Evolutionary conservation across 2,797 vertebrate genomes (phyloP), one percentile per base, ranked within the genome.

Genomic region (Oryzias dopingdopingensis): DNA sequence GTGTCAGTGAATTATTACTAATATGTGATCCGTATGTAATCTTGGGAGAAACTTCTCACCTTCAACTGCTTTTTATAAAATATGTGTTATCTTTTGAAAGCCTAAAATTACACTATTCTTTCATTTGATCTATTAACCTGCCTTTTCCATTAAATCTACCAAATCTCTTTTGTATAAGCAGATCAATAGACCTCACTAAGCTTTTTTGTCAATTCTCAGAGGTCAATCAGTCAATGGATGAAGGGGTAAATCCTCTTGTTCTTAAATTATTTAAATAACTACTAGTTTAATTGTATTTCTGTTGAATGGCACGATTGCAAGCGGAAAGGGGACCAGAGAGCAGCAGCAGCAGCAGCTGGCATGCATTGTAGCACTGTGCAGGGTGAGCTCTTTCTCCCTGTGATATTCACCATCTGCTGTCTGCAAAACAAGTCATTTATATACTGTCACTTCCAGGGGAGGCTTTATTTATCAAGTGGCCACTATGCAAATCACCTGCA

Each of bases 361-460:
- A 85, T 66, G 89, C 86, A 92, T 92, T 89, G 89, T 90, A 83
- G 78, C 77, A 74, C 82, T 85, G 86, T 88, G 76, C 81, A 84
- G 80, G 80, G 72, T 66, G 91, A 91, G 83, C 85, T 83, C 52
- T 77, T 83, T 88, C 91, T 92, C 92, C 84, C 85, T 92, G 87
- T 88, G 88, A 92, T 93, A 94, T 89, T 84, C 91, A 88, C 97
- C 95, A 96, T 96, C 96, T 97, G 95, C 92, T 93, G 82, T 93
- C 91, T 94, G 93, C 92, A 96, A 94, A 96, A 93, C 91, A 95
- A 93, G 88, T 87, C 90, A 92, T 93, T 93, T 93, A 94, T 92
- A 91, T 91, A 90, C 92, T 93, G 92, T 92, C 92, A 93, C 87
- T 88, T 90, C 69, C 77, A 84, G 77, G 69, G 86, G 85, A 76